Evolutionary conservation across 2,113 vertebrate species (phyloP).

Genomic region (Sinocyclocheilus maitianheensis): DNA sequence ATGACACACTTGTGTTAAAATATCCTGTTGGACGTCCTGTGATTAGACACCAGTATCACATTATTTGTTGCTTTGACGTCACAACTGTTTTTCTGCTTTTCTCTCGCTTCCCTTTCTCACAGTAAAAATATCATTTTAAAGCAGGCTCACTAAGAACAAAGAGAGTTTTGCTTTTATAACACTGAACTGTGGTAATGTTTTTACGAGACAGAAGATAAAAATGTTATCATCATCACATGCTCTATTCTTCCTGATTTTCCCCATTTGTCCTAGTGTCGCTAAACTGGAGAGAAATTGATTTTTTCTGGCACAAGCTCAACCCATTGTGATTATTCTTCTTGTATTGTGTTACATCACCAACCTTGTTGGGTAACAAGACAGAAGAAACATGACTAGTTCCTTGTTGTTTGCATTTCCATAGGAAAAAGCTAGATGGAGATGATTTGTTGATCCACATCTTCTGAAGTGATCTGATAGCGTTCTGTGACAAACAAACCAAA

Average conservation of each 20-base stretch:
- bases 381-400: background rate
- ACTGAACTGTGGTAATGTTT: background rate
- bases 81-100: background rate
- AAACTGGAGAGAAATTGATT: background rate
- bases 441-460: background rate
- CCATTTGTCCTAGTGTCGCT: background rate
- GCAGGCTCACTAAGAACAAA: slow-evolving; percentile 30
- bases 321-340: background rate
- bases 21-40: slow-evolving; percentile 40
- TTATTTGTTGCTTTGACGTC: slow-evolving; percentile 22
- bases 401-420: background rate
- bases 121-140: slow-evolving; percentile 8
- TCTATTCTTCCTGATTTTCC: background rate
- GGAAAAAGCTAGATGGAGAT: background rate
- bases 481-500: background rate
- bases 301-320: slow-evolving; percentile 6
- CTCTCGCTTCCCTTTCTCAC: slow-evolving; percentile 16
- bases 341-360: background rate
- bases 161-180: slow-evolving; percentile 2
- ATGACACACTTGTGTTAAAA: background rate
- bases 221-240: too few relatives aligned
- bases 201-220: background rate
- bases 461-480: background rate
- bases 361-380: background rate
- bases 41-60: slow-evolving; percentile 42